phyloP scores from a whole-genome alignment of 2,797 vertebrate species.

The Gobio occitaniae region DNA sequence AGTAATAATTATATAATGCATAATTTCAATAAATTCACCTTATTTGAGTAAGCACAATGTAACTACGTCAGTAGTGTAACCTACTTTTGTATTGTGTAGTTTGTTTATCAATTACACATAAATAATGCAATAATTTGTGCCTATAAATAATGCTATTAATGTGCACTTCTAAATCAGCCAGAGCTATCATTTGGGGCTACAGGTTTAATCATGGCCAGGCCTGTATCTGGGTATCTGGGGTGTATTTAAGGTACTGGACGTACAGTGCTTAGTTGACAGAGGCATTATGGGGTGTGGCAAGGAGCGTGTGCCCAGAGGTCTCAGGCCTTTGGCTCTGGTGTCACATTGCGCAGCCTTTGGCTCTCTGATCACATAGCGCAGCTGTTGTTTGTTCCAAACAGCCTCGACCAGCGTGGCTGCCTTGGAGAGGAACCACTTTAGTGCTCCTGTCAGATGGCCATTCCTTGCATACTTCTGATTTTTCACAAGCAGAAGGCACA shows the following conservation, averaged over 20 bases:
- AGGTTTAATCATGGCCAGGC: not conserved
- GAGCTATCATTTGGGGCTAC: not conserved
- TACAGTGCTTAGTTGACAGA: conserved; percentile 49
- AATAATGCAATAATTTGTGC: not conserved
- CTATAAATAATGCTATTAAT: not conserved
- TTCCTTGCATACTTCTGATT: conserved; percentile 75
- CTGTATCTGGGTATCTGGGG: not conserved
- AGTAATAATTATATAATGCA: no score
- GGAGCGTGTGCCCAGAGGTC: conserved; percentile 62
- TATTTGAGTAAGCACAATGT: no score
- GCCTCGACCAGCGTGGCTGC: conserved; percentile 64
- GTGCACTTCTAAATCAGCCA: not conserved
- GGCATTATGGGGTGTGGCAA: conserved; percentile 61
- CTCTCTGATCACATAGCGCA: conserved; percentile 69
- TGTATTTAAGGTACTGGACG: conserved; percentile 8
- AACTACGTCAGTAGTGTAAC: no score
- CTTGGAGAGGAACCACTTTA: conserved; percentile 67
- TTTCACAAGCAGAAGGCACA: conserved; percentile 70
- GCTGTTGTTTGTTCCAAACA: conserved; percentile 82
- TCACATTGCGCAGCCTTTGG: conserved; percentile 71
- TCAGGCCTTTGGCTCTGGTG: conserved; percentile 67
- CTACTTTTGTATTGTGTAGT: not conserved
- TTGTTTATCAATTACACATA: not conserved
- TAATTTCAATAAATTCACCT: no score
- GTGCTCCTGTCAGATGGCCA: conserved; percentile 74